These are phyloP conservation scores for Ophion slaviceki DNA, from an alignment of 2,888 invertebrate genomes.

Conservation along the genomic window DNA sequence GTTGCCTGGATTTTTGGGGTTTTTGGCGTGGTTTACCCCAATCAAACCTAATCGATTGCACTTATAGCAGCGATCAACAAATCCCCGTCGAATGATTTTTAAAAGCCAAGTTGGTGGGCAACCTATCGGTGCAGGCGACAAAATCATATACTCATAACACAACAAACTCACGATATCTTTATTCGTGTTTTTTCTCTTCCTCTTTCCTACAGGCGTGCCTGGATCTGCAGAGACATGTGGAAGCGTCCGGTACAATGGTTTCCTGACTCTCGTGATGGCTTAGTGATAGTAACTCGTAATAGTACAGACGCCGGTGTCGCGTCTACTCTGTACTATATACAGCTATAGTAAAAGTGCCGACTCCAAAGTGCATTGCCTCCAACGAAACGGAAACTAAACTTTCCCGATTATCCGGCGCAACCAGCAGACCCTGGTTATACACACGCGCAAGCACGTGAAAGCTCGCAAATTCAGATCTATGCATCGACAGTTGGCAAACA, in stretches of 20 bases:
- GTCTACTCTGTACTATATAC: constrained; percentile 13
- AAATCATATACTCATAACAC: not conserved
- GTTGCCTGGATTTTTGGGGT: no score
- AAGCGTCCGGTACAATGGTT: constrained; percentile 30
- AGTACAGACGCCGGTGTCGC: constrained; percentile 2
- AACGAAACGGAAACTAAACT: constrained; percentile 68
- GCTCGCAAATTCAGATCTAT: constrained; percentile 1
- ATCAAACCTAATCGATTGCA: not conserved
- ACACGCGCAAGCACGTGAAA: constrained; percentile 4
- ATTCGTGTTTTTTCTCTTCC: not conserved
- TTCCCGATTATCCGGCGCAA: constrained; percentile 69
- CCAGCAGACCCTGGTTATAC: constrained; percentile 18
- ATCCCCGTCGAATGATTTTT: not conserved
- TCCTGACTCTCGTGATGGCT: constrained; percentile 15
- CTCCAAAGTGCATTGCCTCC: constrained; percentile 63
- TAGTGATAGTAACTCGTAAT: constrained; percentile 29
- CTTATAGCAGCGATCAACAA: not conserved
- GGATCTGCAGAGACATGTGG: not conserved
- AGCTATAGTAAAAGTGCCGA: constrained; percentile 56
- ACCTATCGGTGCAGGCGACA: not conserved
- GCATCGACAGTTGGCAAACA: not conserved
- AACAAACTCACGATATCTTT: not conserved
- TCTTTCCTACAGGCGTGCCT: not conserved
- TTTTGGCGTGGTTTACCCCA: not conserved
- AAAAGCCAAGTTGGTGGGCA: not conserved